Conservation (phyloP, 2,797 vertebrate genomes). For the Molossus molossus region DNA sequence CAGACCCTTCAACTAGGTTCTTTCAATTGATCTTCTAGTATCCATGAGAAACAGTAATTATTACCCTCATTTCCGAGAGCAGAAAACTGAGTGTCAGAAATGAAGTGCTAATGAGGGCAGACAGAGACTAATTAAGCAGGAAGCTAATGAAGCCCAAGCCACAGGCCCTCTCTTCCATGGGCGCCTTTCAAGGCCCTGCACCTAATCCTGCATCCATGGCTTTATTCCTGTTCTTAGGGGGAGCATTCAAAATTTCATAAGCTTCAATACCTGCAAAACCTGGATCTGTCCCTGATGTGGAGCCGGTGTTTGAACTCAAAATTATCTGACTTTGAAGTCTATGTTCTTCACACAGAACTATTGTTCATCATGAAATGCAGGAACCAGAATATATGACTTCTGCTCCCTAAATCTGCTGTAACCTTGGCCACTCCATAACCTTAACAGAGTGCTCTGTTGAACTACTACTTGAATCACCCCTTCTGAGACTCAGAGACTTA, state of each 20-base stretch:
- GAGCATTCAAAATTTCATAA: background rate
- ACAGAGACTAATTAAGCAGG: background rate
- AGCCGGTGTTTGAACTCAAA: background rate
- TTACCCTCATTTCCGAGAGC: background rate
- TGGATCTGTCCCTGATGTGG: background rate
- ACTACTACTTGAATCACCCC: background rate
- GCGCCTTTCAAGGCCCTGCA: background rate
- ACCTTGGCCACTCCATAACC: background rate
- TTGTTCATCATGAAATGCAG: background rate
- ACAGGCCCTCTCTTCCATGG: background rate
- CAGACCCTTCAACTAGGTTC: background rate
- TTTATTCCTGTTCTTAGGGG: constrained; percentile 14
- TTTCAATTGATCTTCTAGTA: background rate
- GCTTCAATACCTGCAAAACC: background rate
- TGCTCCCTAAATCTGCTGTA: background rate
- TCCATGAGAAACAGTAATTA: background rate
- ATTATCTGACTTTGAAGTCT: constrained; percentile 27
- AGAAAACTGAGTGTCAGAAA: constrained; percentile 2
- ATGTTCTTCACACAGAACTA: background rate
- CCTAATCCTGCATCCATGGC: background rate
- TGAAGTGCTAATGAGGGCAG: background rate
- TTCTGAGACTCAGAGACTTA: background rate
- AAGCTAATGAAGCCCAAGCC: background rate
- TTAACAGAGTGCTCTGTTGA: background rate
- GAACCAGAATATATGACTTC: background rate